Conservation (phyloP, 1,140 invertebrate species). For the Drosophila burlai region DNA sequence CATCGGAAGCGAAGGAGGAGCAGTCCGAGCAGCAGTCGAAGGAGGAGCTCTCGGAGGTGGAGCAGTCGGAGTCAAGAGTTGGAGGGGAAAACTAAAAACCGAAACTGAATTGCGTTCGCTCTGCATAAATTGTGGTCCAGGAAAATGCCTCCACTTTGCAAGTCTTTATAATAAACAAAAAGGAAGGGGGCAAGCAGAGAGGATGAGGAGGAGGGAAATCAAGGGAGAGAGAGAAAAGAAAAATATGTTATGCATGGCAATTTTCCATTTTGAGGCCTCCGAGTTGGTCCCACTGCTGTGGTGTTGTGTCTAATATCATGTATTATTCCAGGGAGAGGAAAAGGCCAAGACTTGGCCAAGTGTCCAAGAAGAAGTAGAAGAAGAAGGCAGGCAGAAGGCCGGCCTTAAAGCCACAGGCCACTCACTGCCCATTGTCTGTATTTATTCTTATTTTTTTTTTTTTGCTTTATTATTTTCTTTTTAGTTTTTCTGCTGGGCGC, state of each 20-base stretch:
- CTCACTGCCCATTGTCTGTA: conserved; percentile 62
- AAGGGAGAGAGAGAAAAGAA: conserved; percentile 22
- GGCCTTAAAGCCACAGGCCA: conserved; percentile 8
- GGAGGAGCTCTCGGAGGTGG: background rate
- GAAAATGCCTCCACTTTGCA: conserved; percentile 48
- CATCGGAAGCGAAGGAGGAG: background rate
- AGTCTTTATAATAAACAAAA: conserved; percentile 72
- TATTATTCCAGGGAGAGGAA: conserved; percentile 42
- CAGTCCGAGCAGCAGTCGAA: background rate
- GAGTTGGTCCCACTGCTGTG: conserved; percentile 20
- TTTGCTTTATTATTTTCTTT: conserved; percentile 7
- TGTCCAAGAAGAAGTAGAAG: conserved; percentile 6
- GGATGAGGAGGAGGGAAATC: background rate
- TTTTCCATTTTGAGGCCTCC: conserved; percentile 80
- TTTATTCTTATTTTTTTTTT: conserved; percentile 13
- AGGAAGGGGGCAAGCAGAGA: background rate
- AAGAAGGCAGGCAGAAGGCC: conserved; percentile 14
- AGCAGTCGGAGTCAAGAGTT: background rate
- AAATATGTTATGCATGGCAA: conserved; percentile 81
- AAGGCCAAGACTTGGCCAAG: conserved; percentile 17
- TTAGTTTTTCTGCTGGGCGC: conserved; percentile 10
- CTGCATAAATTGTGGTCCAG: conserved; percentile 68
- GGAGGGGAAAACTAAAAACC: conserved; percentile 42
- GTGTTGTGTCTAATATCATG: conserved; percentile 74
- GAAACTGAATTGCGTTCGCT: conserved; percentile 71